Evolutionary conservation across 1,140 invertebrate species (phyloP), one percentile per base, ranked within the genome.

Genomic region (Eumaeus atala): DNA sequence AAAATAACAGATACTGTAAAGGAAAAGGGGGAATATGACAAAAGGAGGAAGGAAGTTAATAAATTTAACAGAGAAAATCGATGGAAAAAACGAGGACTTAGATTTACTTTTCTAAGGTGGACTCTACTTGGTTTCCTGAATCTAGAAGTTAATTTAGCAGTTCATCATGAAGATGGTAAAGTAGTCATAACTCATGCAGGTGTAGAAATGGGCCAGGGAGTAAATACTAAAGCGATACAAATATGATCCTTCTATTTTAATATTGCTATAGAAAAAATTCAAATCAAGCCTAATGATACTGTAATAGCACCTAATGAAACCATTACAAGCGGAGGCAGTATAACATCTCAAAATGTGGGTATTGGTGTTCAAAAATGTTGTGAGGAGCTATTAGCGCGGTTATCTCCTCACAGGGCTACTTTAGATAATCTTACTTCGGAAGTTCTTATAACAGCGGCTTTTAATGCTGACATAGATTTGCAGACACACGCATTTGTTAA

Each of bases 201-300:
- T 17, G 90, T 95, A 42, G 95, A 96, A 88, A 92, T 92, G 75
- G 95, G 95, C 8, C 95, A 96, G 87, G 95, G 95, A 4, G 90
- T 96, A 56, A 94, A 91, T 62, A 91, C 90, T 0, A 82, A 94
- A 92, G 90, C 92, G 1, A 90, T 90, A 37, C 94, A 95, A 89
- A 89, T 92, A 11, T 91, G 89, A 53, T 93, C 93, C 4, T 88
- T 92, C 64, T 90, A 89, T 12, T 78, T 95, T 0, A 91, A 91
- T 6, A 91, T 95, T 50, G 89, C 92, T 35, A 53, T 95, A 21
- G 88, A 90, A 1, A 84, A 90, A 71, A 81, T 95, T 7, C 84
- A 71, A 40, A 86, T 95, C 0, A 93, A 94, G 76, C 88, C 92
- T n/a, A 90, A 80, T 10, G 90, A 89, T 59, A 90, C 78, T 57